Evolutionary conservation across 2,797 vertebrate genomes (phyloP).

Genomic region (Rhinogobio ventralis): DNA sequence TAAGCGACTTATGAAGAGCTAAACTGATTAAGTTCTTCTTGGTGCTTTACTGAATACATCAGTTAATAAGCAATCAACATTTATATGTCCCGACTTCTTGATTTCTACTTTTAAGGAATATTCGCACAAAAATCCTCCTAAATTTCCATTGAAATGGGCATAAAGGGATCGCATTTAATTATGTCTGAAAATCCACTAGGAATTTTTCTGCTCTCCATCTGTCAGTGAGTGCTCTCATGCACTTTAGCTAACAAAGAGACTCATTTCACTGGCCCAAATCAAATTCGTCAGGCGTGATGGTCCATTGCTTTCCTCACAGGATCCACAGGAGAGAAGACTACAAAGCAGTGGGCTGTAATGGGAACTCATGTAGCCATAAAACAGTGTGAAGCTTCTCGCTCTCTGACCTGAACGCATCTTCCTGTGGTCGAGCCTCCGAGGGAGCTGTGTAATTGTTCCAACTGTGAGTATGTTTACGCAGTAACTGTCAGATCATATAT

Average conservation of each 20-base stretch:
- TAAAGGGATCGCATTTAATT: conserved; percentile 36
- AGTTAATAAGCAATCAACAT: conserved; percentile 9
- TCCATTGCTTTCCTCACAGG: conserved; percentile 37
- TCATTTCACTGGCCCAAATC: conserved; percentile 43
- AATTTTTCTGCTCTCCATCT: conserved; percentile 31
- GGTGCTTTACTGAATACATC: background rate
- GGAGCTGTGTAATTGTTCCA: conserved; percentile 33
- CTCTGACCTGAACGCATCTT: conserved; percentile 37
- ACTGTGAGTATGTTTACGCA: conserved; percentile 14
- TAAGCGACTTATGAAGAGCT: conserved; percentile 13
- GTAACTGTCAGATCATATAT: conserved; percentile 4
- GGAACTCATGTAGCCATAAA: conserved; percentile 41
- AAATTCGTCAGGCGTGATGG: conserved; percentile 48
- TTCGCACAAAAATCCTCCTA: background rate
- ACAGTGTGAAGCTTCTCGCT: conserved; percentile 41
- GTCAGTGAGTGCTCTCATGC: conserved; percentile 39
- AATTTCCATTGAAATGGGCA: conserved; percentile 28
- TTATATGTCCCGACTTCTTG: background rate
- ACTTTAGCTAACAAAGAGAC: conserved; percentile 49
- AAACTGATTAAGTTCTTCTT: conserved; percentile 16
- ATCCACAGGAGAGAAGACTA: conserved; percentile 38
- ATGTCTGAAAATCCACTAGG: conserved; percentile 37
- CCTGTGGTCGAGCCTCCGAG: background rate
- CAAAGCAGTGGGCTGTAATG: conserved; percentile 33
- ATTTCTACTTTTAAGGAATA: conserved; percentile 15